Evolutionary conservation across 2,797 vertebrate genomes (phyloP), one percentile per base, ranked within the genome.

Genomic region (Anableps anableps): DNA sequence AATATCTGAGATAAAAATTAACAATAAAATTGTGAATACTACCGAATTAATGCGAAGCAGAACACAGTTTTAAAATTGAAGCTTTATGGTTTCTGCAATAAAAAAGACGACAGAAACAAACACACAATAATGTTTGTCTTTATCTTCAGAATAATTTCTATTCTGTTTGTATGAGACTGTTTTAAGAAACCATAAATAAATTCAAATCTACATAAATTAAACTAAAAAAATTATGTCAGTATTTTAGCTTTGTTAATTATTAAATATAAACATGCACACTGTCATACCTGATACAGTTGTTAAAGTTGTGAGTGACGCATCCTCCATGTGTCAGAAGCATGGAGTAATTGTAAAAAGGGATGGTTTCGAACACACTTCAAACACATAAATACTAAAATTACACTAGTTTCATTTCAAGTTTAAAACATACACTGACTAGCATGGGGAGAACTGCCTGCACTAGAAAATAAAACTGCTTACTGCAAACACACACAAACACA

Each of bases 391-490:
- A 41, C 38, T 74, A 7, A 58, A 74, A 74, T n/a, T 17, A 74
- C 19, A 34, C 26, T 11, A 36, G 5, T 21, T 62, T 76, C 4
- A 76, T 38, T 80, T 74, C 31, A 58, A 72, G 3, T 85, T 34
- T 62, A 80, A 78, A 72, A 45, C 26, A 74, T 64, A 51, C 50
- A 38, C 17, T 31, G 9, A 73, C 38, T 70, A 82, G 72, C 41
- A 43, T 48, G 17, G 26, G 34, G 31, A 75, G 31, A 62, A 79
- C 77, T 81, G 34, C 75, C 26, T 51, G 43, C 9, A 74, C 0
- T 70, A 66, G 53, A 34, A 80, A 80, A 81, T 26, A 72, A 81
- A 89, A 76, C 70, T 21, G 26, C 9, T 50, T 26, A 77, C 60
- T 51, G 53, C 38, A 51, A 62, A 78, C 45, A 55, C 66, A 79